phyloP scores from a whole-genome alignment of 2,797 vertebrate genomes.

The Pseudopleuronectes americanus region DNA sequence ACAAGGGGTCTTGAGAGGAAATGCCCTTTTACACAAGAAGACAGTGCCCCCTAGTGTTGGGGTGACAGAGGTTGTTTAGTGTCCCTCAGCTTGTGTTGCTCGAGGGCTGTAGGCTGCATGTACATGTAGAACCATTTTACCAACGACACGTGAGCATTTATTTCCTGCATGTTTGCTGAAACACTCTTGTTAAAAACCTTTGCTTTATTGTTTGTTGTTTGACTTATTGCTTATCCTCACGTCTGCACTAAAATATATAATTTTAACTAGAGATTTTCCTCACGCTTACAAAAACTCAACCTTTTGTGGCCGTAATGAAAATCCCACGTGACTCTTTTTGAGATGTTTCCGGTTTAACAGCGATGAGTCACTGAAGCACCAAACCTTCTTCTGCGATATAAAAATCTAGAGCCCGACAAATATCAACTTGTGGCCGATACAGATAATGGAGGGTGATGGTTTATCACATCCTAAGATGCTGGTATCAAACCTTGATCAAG shows the following conservation, averaged over 20 bases:
- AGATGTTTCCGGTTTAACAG: not conserved
- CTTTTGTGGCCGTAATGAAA: conserved; percentile 14
- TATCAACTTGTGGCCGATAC: no score
- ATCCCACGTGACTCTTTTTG: not conserved
- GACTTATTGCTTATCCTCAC: not conserved
- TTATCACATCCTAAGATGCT: no score
- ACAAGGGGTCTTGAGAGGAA: not conserved
- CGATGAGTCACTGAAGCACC: no score
- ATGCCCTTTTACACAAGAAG: conserved; percentile 3
- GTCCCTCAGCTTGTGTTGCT: not conserved
- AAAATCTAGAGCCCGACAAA: not conserved
- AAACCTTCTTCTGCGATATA: not conserved
- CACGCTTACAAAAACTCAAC: not conserved
- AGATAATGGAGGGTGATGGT: no score
- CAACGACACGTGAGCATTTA: not conserved
- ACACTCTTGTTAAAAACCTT: not conserved
- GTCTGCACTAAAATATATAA: conserved; percentile 13
- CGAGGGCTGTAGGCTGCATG: conserved; percentile 20
- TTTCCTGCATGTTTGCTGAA: conserved; percentile 45
- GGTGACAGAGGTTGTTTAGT: conserved; percentile 27
- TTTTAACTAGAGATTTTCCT: conserved; percentile 5
- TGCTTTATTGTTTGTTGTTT: conserved; percentile 12
- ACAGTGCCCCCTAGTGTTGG: conserved; percentile 78
- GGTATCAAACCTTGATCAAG: no score
- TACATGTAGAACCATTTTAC: conserved; percentile 39